Evolutionary conservation across 2,888 invertebrate genomes (phyloP), one percentile per base, ranked within the genome.

Genomic region (Dichetophora obliterata): DNA sequence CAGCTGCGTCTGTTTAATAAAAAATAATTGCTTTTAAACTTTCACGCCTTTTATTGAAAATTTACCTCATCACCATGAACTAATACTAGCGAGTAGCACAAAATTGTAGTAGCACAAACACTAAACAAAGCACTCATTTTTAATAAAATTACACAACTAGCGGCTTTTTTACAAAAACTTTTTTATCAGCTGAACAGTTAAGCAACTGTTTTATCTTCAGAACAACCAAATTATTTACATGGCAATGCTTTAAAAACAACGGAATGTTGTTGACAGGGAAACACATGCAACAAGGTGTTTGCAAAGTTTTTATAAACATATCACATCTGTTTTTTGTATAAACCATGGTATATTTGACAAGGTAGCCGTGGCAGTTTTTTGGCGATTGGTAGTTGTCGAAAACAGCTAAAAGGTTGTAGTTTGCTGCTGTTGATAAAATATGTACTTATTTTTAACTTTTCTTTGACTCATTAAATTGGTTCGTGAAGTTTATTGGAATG

Each of bases 1-100:
- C 3, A 89, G 77, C 82, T 85, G 73, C 9, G 66, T 69, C 57
- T 70, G 24, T 37, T 24, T 43, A n/a, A 14, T 57, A 9, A 9
- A 43, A 19, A 59, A 50, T 16, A n/a, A 6, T 11, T 14, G 11
- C 48, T 27, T 22, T 43, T 48, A 50, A 6, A n/a, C 2, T 3
- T 43, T 68, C 14, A 6, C 11, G 22, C 16, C 24, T 22, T 22
- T 24, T 48, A 31, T 31, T 31, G n/a, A 5, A 16, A 14, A 54
- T 37, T 34, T 5, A 66, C 74, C 54, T 74, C 66, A 59, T 66
- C 65, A 37, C 65, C 50, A 52, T 37, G 19, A 22, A 66, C 66
- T 3, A 14, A 0, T 14, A 8, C 48, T 5, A 24, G 16, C 19
- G 5, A 11, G 24, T 14, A 16, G 14, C 16, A 27, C 11, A 68